These are phyloP conservation scores for Harmothoe impar DNA, from an alignment of 2,888 invertebrate genomes.

Conservation along the genomic window DNA sequence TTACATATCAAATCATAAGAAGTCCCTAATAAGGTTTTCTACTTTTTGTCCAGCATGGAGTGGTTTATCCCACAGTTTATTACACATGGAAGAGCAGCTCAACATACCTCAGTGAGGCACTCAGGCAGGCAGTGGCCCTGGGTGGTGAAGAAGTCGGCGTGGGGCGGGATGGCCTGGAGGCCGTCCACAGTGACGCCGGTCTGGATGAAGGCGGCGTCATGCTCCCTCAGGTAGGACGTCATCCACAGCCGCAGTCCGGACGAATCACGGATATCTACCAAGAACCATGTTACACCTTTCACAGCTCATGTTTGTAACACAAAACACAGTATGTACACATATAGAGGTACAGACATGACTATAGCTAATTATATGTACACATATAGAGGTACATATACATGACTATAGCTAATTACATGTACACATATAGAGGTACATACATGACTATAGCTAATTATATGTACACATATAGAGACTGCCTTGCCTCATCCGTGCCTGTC, in stretches of 20 bases:
- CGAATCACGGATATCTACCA: constrained; percentile 26
- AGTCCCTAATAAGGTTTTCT: too few relatives aligned
- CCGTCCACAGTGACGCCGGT: constrained; percentile 32
- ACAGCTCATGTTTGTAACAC: too few relatives aligned
- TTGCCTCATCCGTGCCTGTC: too few relatives aligned
- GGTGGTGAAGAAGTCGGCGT: constrained; percentile 4
- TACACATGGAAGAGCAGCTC: too few relatives aligned
- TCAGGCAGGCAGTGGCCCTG: constrained; percentile 52
- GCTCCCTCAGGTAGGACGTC: constrained; percentile 44
- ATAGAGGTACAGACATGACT: not conserved
- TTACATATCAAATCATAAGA: too few relatives aligned
- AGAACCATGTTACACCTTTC: not conserved
- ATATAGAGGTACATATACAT: not conserved
- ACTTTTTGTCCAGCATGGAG: too few relatives aligned
- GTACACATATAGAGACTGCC: too few relatives aligned
- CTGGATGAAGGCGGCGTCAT: constrained; percentile 54
- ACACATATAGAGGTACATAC: too few relatives aligned
- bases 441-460: too few relatives aligned
- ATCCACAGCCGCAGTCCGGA: constrained; percentile 61
- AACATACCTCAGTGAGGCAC: constrained; percentile 55
- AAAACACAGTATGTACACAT: not conserved
- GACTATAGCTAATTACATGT: too few relatives aligned
- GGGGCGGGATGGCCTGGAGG: constrained; percentile 44
- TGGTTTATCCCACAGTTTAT: too few relatives aligned
- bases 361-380: not conserved